These are phyloP conservation scores for Ectemnius continuus DNA, from an alignment of 2,888 invertebrate species.

Conservation along the genomic window DNA sequence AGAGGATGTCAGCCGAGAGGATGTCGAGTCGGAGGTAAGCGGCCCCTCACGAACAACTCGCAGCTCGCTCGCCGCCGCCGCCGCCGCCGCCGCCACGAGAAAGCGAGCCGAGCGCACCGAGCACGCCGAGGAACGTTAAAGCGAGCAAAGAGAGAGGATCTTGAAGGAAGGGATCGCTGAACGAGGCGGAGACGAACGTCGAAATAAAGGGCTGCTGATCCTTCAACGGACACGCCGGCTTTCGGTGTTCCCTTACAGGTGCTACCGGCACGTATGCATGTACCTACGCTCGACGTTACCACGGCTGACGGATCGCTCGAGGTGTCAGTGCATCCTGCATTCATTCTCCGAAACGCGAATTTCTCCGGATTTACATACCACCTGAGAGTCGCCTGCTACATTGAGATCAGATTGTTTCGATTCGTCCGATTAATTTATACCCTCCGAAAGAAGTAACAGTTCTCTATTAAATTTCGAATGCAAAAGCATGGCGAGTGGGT, in stretches of 20 bases:
- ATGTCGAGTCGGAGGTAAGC: conserved; percentile 43
- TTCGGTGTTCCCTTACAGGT: conserved; percentile 43
- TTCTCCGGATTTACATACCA: too few species aligned
- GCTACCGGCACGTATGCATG: conserved; percentile 34
- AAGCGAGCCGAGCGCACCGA: conserved; percentile 7
- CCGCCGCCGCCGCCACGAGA: neutral
- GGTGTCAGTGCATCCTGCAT: conserved; percentile 16
- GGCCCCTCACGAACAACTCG: conserved; percentile 27
- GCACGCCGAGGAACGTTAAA: conserved; percentile 22
- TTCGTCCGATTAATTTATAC: conserved; percentile 36
- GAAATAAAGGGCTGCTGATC: conserved; percentile 44
- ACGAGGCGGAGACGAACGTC: conserved; percentile 23
- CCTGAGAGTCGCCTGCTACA: too few species aligned
- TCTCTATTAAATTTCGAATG: neutral
- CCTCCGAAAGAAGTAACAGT: neutral
- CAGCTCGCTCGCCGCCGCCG: conserved; percentile 1
- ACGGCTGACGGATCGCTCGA: conserved; percentile 36
- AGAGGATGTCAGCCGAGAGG: conserved; percentile 41
- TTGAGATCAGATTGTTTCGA: neutral
- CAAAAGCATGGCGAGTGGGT: too few species aligned
- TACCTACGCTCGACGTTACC: conserved; percentile 23
- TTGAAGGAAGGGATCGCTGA: conserved; percentile 3
- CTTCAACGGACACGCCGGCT: conserved; percentile 21
- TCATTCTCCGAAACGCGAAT: too few species aligned
- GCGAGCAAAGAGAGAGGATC: conserved; percentile 32